Evolutionary conservation across 2,888 invertebrate species (phyloP).

Genomic region (Meiosimyza decipiens): DNA sequence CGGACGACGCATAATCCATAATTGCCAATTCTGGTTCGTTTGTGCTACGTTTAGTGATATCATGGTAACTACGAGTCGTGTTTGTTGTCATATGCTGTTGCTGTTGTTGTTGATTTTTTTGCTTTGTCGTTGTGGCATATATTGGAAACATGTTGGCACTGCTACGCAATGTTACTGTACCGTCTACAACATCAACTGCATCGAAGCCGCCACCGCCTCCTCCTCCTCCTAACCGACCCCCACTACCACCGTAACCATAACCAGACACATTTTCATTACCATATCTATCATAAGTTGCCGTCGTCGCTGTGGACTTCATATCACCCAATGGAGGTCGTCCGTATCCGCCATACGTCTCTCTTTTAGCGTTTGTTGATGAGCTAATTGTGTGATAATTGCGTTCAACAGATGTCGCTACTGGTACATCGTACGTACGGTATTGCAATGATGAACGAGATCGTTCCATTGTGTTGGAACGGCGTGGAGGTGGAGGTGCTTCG

Average conservation of each 20-base stretch:
- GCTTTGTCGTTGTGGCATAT: constrained; percentile 60
- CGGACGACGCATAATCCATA: constrained; percentile 60
- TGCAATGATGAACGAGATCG: constrained; percentile 50
- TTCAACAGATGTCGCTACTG: constrained; percentile 56
- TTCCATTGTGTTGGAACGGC: constrained; percentile 48
- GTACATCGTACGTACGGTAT: constrained; percentile 55
- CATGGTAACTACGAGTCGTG: constrained; percentile 39
- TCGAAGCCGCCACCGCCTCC: not conserved
- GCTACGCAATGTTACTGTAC: constrained; percentile 37
- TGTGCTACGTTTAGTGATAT: constrained; percentile 44
- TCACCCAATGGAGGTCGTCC: constrained; percentile 45
- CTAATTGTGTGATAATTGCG: constrained; percentile 67
- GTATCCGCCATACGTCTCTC: constrained; percentile 39
- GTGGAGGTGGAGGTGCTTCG: constrained; percentile 38
- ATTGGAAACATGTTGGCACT: constrained; percentile 53
- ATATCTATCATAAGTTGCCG: constrained; percentile 41
- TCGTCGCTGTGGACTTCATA: constrained; percentile 44
- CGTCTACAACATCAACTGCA: constrained; percentile 8
- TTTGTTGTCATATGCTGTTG: constrained; percentile 32
- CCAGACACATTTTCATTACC: constrained; percentile 50
- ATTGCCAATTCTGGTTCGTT: constrained; percentile 71
- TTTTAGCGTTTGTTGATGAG: constrained; percentile 47
- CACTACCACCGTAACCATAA: constrained; percentile 42
- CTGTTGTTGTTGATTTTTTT: constrained; percentile 41
- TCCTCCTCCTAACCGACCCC: constrained; percentile 2